Evolutionary conservation across 2,888 invertebrate genomes (phyloP), one percentile per base, ranked within the genome.

Genomic region (Orthonevra nobilis): DNA sequence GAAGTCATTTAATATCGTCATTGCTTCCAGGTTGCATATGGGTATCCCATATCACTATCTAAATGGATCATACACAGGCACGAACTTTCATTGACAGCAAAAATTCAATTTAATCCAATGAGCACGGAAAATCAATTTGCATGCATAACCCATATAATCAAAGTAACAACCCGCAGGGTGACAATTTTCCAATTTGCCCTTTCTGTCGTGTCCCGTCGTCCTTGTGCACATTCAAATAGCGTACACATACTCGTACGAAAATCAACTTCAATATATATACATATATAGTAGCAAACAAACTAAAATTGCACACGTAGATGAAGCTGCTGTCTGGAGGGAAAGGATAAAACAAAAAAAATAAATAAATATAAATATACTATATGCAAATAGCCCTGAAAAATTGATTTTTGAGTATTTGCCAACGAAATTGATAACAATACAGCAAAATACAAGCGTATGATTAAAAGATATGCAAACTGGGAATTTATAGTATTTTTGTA

Each of bases 91-190:
- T 17, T 52, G 46, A 26, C 58, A 58, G 38, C 48, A 69, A 52
- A 69, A 60, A 42, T 52, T 60, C 69, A 60, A 69, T 69, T 50
- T 44, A 34, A 40, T 36, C 54, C 61, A 30, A 46, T 63, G 61
- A 72, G 54, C 61, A 72, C 38, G 70, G 23, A 72, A 63, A 72
- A 63, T 61, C 70, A 54, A 72, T 72, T 72, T 72, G 46, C 61
- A 72, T 72, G 70, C 52, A 63, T 63, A 54, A 72, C 54, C 54
- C 50, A 72, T 60, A 63, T 46, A 61, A 72, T 61, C 61, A 63
- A 72, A 61, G 70, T 72, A 52, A 72, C 61, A 72, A 63, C 61
- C 61, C 61, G 44, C 52, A 61, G 61, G 44, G 44, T 72, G 70
- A 72, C 70, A 72, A 72, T 72, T 72, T 72, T 72, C 54, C 70